Evolutionary conservation across 2,113 vertebrate genomes (phyloP), one percentile per base, ranked within the genome.

Genomic region (Pollimyrus isidori): DNA sequence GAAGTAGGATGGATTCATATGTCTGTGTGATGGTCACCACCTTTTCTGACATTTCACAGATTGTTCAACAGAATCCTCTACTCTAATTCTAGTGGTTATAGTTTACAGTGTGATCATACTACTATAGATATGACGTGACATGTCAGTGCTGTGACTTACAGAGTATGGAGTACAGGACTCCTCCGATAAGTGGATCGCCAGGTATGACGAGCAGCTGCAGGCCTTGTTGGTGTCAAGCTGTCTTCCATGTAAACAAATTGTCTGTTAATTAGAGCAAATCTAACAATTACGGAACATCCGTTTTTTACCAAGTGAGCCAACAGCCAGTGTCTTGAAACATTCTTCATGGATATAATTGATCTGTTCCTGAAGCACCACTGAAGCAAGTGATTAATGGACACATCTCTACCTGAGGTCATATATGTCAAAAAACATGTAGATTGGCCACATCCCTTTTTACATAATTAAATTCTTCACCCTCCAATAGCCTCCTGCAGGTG

Each of bases 401-500:
- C 35, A 80, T 42, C 35, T 17, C 73, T 7, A 19, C 35, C 15
- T 19, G 15, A 42, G 35, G 35, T 80, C 73, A 80, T 80, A 80
- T 80, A 80, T 80, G 35, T 42, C 35, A 6, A 42, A 7, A 35
- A 26, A 42, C 73, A 42, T 80, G 15, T 39, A 45, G 7, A 48
- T 86, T 86, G 82, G 82, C 53, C 88, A 89, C 65, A 88, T n/a
- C 19, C 30, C 9, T 1, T n/a, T 35, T 7, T 80, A 91, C 96
- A 96, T 94, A 98, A 97, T 92, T 92, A 0, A 94, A 87, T 0
- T 88, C 89, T 7, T 92, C 95, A 30, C 97, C 97, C 0, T 98
- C 98, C 93, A 99, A 95, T 89, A 99, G 96, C 92, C 95, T 94
- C 90, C 97, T 94, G 94, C 98, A 99, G n/a, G 97, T 97, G n/a